Conservation (phyloP, 2,797 vertebrate species). For the Platalea minor region DNA sequence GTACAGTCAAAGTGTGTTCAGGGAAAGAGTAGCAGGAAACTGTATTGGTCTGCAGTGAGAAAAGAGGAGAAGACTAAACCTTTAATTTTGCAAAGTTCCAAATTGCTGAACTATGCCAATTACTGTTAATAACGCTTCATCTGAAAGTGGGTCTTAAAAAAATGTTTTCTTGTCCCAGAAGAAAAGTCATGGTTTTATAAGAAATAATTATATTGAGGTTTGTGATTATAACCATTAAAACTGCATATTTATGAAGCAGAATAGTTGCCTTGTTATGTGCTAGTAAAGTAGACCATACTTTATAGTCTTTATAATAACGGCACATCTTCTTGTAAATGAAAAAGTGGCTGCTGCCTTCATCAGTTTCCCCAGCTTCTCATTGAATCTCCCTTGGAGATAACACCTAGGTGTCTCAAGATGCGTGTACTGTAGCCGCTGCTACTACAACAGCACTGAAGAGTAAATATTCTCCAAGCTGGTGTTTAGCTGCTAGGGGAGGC, state of each 20-base stretch:
- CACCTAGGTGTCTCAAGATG: fast-evolving
- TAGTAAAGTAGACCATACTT: neutral
- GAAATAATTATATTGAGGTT: neutral
- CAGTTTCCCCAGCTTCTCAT: neutral
- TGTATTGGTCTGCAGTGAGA: neutral
- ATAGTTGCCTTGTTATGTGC: neutral
- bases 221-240: neutral
- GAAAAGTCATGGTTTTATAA: neutral
- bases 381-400: neutral
- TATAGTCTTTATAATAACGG: neutral
- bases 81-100: neutral
- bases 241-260: neutral
- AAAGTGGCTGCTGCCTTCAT: neutral
- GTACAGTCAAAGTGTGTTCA: neutral
- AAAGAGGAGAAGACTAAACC: neutral
- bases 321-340: neutral
- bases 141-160: neutral
- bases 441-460: neutral
- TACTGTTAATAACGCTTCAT: neutral
- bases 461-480: neutral
- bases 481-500: neutral
- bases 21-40: neutral
- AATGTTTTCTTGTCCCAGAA: neutral
- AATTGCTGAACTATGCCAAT: neutral
- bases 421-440: neutral